Percentiles rank a stretch among this genome's conserved stretches.
These are phyloP conservation scores for Iselma pallidipennis DNA, from an alignment of 2,888 invertebrate genomes.

Conservation along the genomic window DNA sequence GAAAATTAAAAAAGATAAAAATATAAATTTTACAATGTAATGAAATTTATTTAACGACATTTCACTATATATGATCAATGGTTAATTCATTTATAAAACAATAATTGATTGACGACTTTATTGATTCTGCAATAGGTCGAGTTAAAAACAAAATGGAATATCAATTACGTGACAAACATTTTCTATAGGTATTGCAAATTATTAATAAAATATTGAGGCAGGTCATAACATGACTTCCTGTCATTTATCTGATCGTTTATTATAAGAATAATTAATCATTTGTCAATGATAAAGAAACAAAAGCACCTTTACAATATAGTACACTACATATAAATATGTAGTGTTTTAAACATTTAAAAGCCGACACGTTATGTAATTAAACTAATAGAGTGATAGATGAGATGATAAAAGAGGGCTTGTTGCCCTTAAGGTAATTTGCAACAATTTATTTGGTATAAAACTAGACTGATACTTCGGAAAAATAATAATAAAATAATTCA, in stretches of 20 bases:
- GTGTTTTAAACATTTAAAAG: not conserved
- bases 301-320: not conserved
- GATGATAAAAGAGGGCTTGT: no score
- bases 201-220: slow-evolving; percentile 1
- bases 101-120: not conserved
- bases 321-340: not conserved
- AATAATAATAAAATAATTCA: not conserved
- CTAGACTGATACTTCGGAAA: not conserved
- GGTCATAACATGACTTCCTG: not conserved
- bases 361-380: not conserved
- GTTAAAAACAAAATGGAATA: not conserved
- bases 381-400: no score
- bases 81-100: not conserved
- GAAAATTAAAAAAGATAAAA: no score
- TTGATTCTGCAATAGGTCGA: slow-evolving; percentile 1
- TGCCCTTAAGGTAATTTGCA: not conserved
- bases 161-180: slow-evolving; percentile 2
- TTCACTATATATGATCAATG: not conserved
- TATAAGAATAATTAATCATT: not conserved
- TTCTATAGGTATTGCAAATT: no score
- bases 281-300: not conserved
- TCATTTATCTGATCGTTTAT: not conserved
- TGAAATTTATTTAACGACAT: no score
- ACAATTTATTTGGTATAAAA: not conserved
- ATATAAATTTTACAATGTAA: no score